These are phyloP conservation scores for Spilogale gracilis DNA, from an alignment of 2,113 vertebrate genomes.

Conservation along the genomic window DNA sequence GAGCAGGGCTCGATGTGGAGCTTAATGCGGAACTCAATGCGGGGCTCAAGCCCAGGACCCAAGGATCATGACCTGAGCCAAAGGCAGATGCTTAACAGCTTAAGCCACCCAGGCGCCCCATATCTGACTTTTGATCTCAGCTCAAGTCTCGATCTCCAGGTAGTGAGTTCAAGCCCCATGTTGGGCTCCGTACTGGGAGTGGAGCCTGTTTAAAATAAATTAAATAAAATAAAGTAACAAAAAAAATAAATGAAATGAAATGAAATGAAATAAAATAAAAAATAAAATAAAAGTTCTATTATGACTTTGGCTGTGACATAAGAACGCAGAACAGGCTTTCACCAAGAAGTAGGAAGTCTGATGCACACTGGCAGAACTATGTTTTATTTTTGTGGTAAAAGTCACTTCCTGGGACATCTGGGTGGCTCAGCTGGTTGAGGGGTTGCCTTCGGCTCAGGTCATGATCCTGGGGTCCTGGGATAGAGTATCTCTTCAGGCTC, in stretches of 20 bases:
- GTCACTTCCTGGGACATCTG: neutral
- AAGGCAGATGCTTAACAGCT: too few relatives aligned
- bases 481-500: too few relatives aligned
- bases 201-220: neutral
- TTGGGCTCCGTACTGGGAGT: neutral
- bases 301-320: neutral
- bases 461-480: neutral
- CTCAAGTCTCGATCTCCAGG: neutral
- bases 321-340: neutral
- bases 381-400: neutral
- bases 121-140: neutral
- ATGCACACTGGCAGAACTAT: neutral
- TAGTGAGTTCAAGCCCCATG: neutral
- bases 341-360: neutral
- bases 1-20: too few relatives aligned
- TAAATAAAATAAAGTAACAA: neutral
- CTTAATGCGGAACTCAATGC: too few relatives aligned
- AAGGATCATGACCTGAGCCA: too few relatives aligned
- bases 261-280: neutral
- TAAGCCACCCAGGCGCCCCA: too few relatives aligned
- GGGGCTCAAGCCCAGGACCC: too few relatives aligned
- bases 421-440: neutral
- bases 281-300: neutral
- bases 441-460: neutral
- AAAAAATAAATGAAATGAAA: neutral